Evolutionary conservation across 2,797 vertebrate species (phyloP), one percentile per base, ranked within the genome.

Genomic region (Pangasius larnaudii): DNA sequence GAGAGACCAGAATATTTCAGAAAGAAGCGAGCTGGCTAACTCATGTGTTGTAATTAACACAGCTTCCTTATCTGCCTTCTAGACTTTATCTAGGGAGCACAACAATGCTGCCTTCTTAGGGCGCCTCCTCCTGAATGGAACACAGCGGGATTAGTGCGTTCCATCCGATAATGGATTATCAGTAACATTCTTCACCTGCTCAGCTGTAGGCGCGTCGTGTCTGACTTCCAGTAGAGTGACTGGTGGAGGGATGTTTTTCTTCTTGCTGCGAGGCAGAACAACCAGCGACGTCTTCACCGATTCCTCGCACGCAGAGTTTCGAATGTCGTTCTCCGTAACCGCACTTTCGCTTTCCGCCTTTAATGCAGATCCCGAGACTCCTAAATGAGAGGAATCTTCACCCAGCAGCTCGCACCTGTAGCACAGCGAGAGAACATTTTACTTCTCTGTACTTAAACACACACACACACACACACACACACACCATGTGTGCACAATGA

Each of bases 211-310:
- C 24, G 90, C 92, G 51, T 91, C 89, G 53, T 92, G 93, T 85
- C 85, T 87, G 81, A 88, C 85, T 1, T 86, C 90, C 63, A 87
- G 88, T 19, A 89, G 56, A 6, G 89, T 87, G 87, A 94, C 92
- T 8, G 95, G 93, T 63, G 94, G 94, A 72, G 94, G 91, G 85
- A 92, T 92, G 46, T 91, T 89, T 27, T 91, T 93, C 86, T 91
- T 92, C 58, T 93, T 93, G 88, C 51, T 88, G 27, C 89, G 90
- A 67, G 90, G 72, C 63, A 86, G 13, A 46, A 71, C 2, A 24
- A 9, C 24, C 6, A 67, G 69, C 2, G 89, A 61, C 42, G 89
- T 30, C 49, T 30, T 67, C 61, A 51, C 27, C 1, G 11, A 19
- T 11, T 88, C 84, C 61, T 3, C 78, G 39, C 8, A n/a, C 0